These are phyloP conservation scores for Drosophila teissieri DNA, from an alignment of 1,140 invertebrate genomes.

Conservation along the genomic window DNA sequence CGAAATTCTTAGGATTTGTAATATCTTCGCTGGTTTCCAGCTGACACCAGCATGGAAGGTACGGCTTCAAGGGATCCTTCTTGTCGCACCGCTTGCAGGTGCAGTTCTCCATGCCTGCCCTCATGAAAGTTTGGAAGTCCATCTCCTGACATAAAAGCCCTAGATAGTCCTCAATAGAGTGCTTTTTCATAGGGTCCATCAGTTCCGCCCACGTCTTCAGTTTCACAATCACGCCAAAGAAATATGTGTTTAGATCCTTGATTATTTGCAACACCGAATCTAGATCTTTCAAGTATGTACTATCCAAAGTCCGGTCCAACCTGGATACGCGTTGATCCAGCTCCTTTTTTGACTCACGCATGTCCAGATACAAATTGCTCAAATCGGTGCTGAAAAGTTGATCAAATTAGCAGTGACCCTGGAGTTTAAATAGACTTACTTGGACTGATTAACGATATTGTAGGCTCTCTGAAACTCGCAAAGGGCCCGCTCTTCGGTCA, in stretches of 20 bases:
- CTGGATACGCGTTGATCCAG: constrained; percentile 37
- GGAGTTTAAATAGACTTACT: constrained; percentile 23
- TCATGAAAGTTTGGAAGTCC: constrained; percentile 54
- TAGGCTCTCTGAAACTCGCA: constrained; percentile 63
- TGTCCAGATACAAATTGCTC: constrained; percentile 12
- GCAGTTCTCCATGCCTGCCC: constrained; percentile 51
- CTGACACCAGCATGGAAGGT: constrained; percentile 63
- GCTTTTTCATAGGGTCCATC: constrained; percentile 61
- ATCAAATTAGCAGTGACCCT: background rate
- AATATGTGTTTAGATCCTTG: constrained; percentile 58
- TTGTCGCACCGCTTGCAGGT: constrained; percentile 68
- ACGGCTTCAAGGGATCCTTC: constrained; percentile 47
- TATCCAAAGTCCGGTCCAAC: constrained; percentile 44
- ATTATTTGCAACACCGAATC: constrained; percentile 44
- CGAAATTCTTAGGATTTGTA: background rate
- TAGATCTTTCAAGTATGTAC: constrained; percentile 38
- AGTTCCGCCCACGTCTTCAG: constrained; percentile 61
- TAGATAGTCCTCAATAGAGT: constrained; percentile 68
- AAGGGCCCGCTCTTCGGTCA: constrained; percentile 55
- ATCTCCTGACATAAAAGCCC: constrained; percentile 28
- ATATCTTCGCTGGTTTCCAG: constrained; percentile 18
- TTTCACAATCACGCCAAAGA: constrained; percentile 59
- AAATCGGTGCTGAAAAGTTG: constrained; percentile 15
- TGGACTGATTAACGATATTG: constrained; percentile 49
- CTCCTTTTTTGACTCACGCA: constrained; percentile 44